Evolutionary conservation across 1,140 invertebrate species (phyloP), one percentile per base, ranked within the genome.

Genomic region (Drosophila oshimai): DNA sequence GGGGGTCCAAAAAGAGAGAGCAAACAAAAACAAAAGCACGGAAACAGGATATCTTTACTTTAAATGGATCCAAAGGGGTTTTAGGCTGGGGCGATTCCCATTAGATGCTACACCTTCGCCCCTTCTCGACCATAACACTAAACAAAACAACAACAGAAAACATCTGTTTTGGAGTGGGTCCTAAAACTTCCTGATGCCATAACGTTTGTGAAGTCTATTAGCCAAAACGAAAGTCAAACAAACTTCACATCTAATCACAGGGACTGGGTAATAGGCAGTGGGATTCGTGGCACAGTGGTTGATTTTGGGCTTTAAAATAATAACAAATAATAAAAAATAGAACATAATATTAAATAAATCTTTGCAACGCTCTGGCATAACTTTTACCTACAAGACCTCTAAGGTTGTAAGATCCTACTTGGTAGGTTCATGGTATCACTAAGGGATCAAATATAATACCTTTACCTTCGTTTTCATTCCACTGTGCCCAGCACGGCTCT

Each of bases 161-260:
- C 33, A 64, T 51, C 26, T 54, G 69, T n/a, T 55, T 10, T 6
- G 2, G n/a, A 22, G 6, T 3, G 13, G 24, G 17, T 22, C 20
- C 37, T 24, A 36, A 53, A 46, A 69, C 50, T 49, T 69, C 49
- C 64, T 54, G 62, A 68, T 71, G 47, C 45, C 51, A 83, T 77
- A 83, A 84, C 79, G 70, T 83, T 83, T 83, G 61, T 83, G 73
- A 84, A 83, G 79, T 83, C 78, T 83, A 83, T 83, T 83, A 74
- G 74, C 69, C 64, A 44, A 60, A 61, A 51, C 47, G 28, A 72
- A 44, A 83, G 78, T 71, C 51, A 80, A 80, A 67, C 71, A 80
- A 81, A 77, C 78, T 73, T 61, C 67, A 44, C 37, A 36, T 68
- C 62, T 45, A 65, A 69, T 69, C 61, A 49, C 13, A 39, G 15